These are phyloP conservation scores for Brachyrhaphis roseni DNA, from an alignment of 2,797 vertebrate species.

Conservation along the genomic window DNA sequence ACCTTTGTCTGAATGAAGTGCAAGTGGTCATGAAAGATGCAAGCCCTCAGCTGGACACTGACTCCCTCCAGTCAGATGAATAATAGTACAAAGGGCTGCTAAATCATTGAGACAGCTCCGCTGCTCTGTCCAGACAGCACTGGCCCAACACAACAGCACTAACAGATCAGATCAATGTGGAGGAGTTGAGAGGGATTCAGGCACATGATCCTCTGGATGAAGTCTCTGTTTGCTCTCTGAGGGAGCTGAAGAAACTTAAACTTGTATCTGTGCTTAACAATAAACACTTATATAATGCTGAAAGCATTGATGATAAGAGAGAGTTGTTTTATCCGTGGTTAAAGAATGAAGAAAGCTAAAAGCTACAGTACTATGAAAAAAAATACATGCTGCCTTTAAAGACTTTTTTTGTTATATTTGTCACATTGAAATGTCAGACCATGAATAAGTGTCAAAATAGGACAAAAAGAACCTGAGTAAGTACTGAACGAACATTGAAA, in stretches of 20 bases:
- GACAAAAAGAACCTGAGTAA: background rate
- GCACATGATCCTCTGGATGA: conserved; percentile 43
- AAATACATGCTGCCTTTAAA: background rate
- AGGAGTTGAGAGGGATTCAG: conserved; percentile 59
- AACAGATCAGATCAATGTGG: conserved; percentile 75
- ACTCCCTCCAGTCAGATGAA: conserved; percentile 78
- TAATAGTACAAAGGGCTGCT: conserved; percentile 83
- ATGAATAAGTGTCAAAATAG: background rate
- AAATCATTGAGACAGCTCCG: conserved; percentile 79
- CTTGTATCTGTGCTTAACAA: conserved; percentile 24
- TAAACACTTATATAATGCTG: conserved; percentile 30
- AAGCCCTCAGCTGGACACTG: conserved; percentile 75
- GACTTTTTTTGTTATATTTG: background rate
- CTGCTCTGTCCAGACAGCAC: conserved; percentile 64
- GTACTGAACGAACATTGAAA: background rate
- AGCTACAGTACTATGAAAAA: background rate
- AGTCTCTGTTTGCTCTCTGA: conserved; percentile 36
- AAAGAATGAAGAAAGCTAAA: background rate
- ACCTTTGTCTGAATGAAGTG: conserved; percentile 79
- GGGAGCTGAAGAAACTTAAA: conserved; percentile 51
- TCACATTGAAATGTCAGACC: background rate
- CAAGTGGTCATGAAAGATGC: conserved; percentile 82
- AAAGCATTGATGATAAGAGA: conserved; percentile 29
- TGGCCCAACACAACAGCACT: conserved; percentile 57
- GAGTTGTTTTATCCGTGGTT: conserved; percentile 12